Base-by-base conservation (phyloP, 2,113 vertebrate species). In the Ovibos moschatus region DNA sequence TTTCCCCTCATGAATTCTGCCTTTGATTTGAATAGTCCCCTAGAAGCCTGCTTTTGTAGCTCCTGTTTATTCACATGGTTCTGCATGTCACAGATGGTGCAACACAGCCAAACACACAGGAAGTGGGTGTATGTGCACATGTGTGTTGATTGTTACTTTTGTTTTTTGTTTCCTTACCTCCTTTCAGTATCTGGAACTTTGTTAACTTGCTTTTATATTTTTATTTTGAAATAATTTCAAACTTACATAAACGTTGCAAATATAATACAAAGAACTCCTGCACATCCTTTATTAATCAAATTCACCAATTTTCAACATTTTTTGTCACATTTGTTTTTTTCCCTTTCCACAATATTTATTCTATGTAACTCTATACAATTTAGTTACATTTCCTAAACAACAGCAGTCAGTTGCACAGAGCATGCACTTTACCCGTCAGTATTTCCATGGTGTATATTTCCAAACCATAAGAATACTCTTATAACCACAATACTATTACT, bases 21-120 rank as follows among this genome's bases (percentile, higher is more conserved):
- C 87, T 87, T 81, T 86, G 33, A 79, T 81, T 2, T 28, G 71
- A 58, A 87, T 27, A 58, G 82, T 85, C 67, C 78, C 79, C 58
- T 79, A 83, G 83, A 74, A 93, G n/a, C 43, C 53, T 51, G 94
- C n/a, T 60, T 40, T 8, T 67, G 71, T 7, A 43, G 60, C 79
- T 93, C 88, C 94, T 94, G 89, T 90, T 95, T 89, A 92, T 85
- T 96, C 89, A 55, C 71, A 33, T 4, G 27, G 81, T 28, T 95
- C 53, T 5, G 47, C 17, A 7, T 25, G 36, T 76, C 85, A 55
- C 92, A 97, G 81, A 90, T 51, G 95, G 95, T 4, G 2, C 45
- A 28, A 62, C 58, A 14, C 6, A 58, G 30, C 58, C 58, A 40
- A 57, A 47, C 30, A 40, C 30, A 40, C 79, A 87, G 57, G 0